These are phyloP conservation scores for Salvelinus namaycush DNA, from an alignment of 2,113 vertebrate species.

Conservation along the genomic window DNA sequence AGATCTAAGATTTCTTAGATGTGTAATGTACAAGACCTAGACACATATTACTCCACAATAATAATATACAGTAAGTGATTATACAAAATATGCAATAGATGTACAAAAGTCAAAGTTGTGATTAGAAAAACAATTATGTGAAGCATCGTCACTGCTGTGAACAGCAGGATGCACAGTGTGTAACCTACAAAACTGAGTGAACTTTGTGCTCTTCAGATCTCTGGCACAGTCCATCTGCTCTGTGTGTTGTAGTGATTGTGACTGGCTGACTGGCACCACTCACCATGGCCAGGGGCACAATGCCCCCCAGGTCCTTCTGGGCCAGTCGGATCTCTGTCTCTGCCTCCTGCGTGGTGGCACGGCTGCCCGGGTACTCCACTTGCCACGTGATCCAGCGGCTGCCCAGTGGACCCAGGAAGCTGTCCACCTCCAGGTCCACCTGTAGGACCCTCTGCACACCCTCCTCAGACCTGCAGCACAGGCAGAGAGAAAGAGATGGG, in stretches of 20 bases:
- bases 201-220: conserved; percentile 8
- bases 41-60: neutral
- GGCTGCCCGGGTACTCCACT: conserved; percentile 87
- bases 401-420: conserved; percentile 83
- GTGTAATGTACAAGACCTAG: too few species aligned
- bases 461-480: conserved; percentile 76
- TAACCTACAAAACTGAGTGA: neutral
- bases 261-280: conserved; percentile 55
- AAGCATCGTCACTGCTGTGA: neutral
- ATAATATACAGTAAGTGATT: neutral
- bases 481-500: neutral
- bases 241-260: conserved; percentile 10
- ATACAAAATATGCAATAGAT: neutral
- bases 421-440: conserved; percentile 88
- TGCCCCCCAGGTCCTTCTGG: conserved; percentile 87
- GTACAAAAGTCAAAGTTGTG: neutral
- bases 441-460: conserved; percentile 84
- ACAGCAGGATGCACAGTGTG: neutral
- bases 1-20: too few species aligned
- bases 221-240: conserved; percentile 11
- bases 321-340: conserved; percentile 88
- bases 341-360: conserved; percentile 69
- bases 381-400: conserved; percentile 92
- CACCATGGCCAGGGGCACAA: conserved; percentile 93
- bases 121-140: neutral